Evolutionary conservation across 1,140 invertebrate genomes (phyloP).

Genomic region (Nymphalis io): DNA sequence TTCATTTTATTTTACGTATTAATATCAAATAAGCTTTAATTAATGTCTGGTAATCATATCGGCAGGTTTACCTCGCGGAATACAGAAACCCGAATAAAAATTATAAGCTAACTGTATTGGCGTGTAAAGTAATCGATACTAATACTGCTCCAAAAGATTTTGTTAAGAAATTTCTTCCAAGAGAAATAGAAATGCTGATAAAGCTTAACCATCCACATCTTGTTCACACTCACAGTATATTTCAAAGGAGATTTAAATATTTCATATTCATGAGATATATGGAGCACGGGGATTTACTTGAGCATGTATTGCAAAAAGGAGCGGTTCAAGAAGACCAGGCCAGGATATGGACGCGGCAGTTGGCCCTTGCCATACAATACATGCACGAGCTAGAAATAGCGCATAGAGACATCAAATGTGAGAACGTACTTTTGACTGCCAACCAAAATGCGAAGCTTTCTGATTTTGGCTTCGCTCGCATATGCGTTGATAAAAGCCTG

Average conservation of each 20-base stretch:
- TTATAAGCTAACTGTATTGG: constrained; percentile 67
- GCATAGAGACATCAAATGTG: constrained; percentile 89
- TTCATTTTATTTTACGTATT: neutral
- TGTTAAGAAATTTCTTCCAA: constrained; percentile 87
- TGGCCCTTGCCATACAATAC: constrained; percentile 85
- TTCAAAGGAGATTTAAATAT: constrained; percentile 83
- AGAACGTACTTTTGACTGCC: constrained; percentile 87
- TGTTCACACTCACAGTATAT: constrained; percentile 87
- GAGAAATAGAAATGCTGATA: constrained; percentile 87
- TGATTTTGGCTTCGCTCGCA: constrained; percentile 90
- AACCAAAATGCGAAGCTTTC: constrained; percentile 87
- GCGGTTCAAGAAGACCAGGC: constrained; percentile 83
- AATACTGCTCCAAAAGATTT: constrained; percentile 87
- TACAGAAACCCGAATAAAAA: constrained; percentile 71
- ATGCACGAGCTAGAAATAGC: constrained; percentile 88
- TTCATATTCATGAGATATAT: constrained; percentile 87
- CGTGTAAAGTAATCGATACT: constrained; percentile 89
- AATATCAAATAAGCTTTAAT: constrained; percentile 6
- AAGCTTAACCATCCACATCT: constrained; percentile 88
- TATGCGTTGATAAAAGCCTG: constrained; percentile 77
- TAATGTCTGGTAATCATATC: constrained; percentile 19
- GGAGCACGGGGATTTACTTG: constrained; percentile 85
- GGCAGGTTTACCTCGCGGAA: constrained; percentile 68
- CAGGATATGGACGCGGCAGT: constrained; percentile 85
- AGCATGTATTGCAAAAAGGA: constrained; percentile 84